These are phyloP conservation scores for Cephus cinctus DNA, from an alignment of 1,140 invertebrate species.

Conservation along the genomic window DNA sequence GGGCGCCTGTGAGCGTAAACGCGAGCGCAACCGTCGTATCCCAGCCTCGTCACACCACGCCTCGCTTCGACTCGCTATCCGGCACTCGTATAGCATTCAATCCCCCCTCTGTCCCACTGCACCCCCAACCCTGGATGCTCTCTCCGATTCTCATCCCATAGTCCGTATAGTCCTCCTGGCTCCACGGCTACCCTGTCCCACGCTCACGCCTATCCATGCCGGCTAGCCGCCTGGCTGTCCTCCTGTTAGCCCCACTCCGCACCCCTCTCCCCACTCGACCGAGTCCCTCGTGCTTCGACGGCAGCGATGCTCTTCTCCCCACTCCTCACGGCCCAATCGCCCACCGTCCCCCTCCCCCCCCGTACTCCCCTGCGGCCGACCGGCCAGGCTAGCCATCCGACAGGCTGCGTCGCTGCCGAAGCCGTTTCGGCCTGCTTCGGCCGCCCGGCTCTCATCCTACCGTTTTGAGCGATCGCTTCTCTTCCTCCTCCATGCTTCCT, in stretches of 20 bases:
- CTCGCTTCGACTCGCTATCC: conserved; percentile 17
- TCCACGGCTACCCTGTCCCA: not conserved
- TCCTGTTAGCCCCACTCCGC: not conserved
- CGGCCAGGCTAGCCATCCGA: conserved; percentile 8
- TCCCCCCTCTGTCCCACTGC: conserved; percentile 6
- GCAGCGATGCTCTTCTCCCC: conserved; percentile 1
- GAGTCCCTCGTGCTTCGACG: conserved; percentile 1
- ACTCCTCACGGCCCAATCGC: not conserved
- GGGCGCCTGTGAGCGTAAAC: conserved; percentile 46
- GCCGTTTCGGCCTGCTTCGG: conserved; percentile 4
- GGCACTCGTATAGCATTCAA: not conserved
- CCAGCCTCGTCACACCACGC: conserved; percentile 26
- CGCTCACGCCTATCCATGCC: not conserved
- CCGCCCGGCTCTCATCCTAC: conserved; percentile 22
- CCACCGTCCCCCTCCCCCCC: conserved; percentile 8
- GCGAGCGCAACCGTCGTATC: conserved; percentile 19
- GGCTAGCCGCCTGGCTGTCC: conserved; percentile 20
- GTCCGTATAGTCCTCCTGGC: not conserved
- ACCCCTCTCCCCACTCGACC: conserved; percentile 1
- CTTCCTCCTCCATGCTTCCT: conserved; percentile 7
- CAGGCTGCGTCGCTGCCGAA: conserved; percentile 7
- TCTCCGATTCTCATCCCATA: conserved; percentile 4
- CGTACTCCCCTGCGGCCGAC: conserved; percentile 12
- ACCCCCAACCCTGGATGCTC: no score
- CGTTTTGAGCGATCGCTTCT: conserved; percentile 13